A percentile compares a stretch with the other conserved stretches of the same genome.
Conservation (phyloP, 2,888 invertebrate genomes). For the Trichogramma evanescens region DNA sequence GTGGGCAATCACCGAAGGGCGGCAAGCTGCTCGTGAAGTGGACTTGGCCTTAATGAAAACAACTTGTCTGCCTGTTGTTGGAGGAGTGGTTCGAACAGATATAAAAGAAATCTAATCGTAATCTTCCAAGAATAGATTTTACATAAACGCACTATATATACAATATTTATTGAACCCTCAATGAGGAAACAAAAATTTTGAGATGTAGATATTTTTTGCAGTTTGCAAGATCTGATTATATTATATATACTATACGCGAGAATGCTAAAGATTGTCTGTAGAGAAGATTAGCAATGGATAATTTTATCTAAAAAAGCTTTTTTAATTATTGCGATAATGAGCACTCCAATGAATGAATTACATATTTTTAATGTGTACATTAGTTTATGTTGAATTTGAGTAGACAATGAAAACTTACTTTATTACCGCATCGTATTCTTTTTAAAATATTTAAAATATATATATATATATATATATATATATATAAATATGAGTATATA, state of each 20-base stretch:
- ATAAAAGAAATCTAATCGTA: slow-evolving; percentile 27
- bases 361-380: slow-evolving; percentile 12
- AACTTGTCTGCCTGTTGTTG: slow-evolving; percentile 86
- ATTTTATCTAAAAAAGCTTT: slow-evolving; percentile 12
- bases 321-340: slow-evolving; percentile 5
- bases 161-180: slow-evolving; percentile 17
- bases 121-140: slow-evolving; percentile 21
- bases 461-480: too few relatives aligned
- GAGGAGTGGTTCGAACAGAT: slow-evolving; percentile 59
- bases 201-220: slow-evolving; percentile 18
- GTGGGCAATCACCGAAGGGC: slow-evolving; percentile 96
- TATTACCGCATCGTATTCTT: slow-evolving; percentile 15
- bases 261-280: slow-evolving; percentile 8
- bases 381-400: slow-evolving; percentile 13
- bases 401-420: slow-evolving; percentile 3
- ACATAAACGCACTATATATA: slow-evolving; percentile 14
- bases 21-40: slow-evolving; percentile 93
- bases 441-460: slow-evolving; percentile 15
- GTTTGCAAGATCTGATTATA: slow-evolving; percentile 14
- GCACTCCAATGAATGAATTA: slow-evolving; percentile 10
- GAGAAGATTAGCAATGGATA: neutral
- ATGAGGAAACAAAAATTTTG: slow-evolving; percentile 8
- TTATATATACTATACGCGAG: neutral
- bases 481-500: neutral
- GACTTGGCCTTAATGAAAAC: slow-evolving; percentile 74